Evolutionary conservation across 2,888 invertebrate species (phyloP), one percentile per base, ranked within the genome.

Genomic region (Globia sparganii): DNA sequence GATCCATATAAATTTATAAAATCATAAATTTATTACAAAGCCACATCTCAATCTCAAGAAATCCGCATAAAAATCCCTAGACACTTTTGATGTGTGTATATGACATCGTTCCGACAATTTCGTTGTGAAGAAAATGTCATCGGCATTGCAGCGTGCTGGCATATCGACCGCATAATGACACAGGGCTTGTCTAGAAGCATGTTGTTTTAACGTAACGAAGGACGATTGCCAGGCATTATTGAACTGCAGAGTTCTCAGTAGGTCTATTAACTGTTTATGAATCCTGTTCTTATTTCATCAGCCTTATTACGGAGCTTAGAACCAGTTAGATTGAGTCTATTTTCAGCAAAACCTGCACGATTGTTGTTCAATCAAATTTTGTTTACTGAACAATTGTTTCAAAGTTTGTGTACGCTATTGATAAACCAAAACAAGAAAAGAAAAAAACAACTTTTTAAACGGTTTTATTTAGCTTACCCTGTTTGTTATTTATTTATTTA

Each of bases 151-250:
- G 13, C 65, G 43, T 77, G 75, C 66, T 31, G 4, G 31, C 8
- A 2, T 70, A 83, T 72, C 40, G 72, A 77, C 43, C 46, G 69
- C 40, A 9, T 80, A 62, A 73, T 73, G 65, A 69, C 15, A 8
- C 13, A 18, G 28, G 15, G 9, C 40, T 65, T 28, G 67, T 68
- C 62, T 59, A 40, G 64, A 65, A 59, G n/a, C 28, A 56, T 28
- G 40, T 34, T 28, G 18, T 37, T 31, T 59, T 65, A 18, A 59
- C 65, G 13, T 53, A 13, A 65, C 18, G 53, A 25, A 6, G n/a
- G 28, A 59, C 28, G 2, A 34, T 34, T 31, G n/a, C 13, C 31
- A 15, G 70, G 18, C 34, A 65, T 53, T 65, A 79, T 78, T 65
- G 40, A 53, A 59, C 25, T 59, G 43, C n/a, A 37, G 9, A 43